These are phyloP conservation scores for Rhabdomys pumilio DNA, from an alignment of 2,797 vertebrate genomes.

Conservation along the genomic window DNA sequence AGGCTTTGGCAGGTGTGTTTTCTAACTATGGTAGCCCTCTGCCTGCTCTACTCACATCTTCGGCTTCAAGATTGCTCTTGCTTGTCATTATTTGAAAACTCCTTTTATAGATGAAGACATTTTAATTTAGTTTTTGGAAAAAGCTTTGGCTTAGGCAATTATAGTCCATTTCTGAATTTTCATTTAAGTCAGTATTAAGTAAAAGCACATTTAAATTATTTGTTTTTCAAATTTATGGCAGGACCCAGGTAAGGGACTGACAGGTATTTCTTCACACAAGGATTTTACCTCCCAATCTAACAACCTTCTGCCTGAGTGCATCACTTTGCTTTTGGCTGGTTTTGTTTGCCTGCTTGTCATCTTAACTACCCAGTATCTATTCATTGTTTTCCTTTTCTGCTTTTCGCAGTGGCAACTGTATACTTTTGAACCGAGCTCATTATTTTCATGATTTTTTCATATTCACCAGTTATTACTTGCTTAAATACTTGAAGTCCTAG, in stretches of 20 bases:
- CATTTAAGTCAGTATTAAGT: slow-evolving; percentile 45
- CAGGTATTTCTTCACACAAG: background rate
- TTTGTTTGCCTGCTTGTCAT: background rate
- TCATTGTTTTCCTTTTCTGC: background rate
- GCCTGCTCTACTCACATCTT: background rate
- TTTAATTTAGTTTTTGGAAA: slow-evolving; percentile 62
- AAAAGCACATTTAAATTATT: slow-evolving; percentile 49
- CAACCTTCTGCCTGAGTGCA: background rate
- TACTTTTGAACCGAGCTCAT: background rate
- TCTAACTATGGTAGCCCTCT: background rate
- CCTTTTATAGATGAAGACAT: slow-evolving; percentile 34
- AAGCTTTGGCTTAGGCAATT: slow-evolving; percentile 42
- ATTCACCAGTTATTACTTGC: background rate
- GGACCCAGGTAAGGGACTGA: background rate
- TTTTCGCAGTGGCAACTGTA: background rate
- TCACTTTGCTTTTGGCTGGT: background rate
- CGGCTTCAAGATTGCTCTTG: slow-evolving; percentile 1
- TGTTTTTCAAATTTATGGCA: slow-evolving; percentile 46
- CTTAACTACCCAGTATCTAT: background rate
- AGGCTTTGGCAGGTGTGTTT: background rate
- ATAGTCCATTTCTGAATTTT: slow-evolving; percentile 34
- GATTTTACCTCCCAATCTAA: background rate
- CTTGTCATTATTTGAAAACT: slow-evolving; percentile 55
- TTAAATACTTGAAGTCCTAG: background rate
- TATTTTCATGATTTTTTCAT: background rate